Evolutionary conservation across 2,113 vertebrate genomes (phyloP), one percentile per base, ranked within the genome.

Genomic region (Periophthalmodon schlosseri): DNA sequence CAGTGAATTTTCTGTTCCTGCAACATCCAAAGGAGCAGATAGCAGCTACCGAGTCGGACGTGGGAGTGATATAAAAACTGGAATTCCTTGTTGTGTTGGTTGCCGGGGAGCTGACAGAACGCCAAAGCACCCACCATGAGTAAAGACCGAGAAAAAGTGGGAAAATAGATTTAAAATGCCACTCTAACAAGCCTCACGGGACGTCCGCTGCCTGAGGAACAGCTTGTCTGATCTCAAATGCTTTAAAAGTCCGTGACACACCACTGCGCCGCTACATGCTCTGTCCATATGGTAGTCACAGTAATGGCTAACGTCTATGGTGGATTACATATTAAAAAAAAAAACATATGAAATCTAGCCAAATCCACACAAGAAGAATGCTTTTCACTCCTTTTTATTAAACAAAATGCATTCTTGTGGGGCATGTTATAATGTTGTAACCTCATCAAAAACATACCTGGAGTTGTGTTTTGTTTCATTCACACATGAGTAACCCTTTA

Each of bases 161-260:
- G 21, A 50, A 74, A 86, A 80, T 23, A 81, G 64, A 63, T 60
- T 73, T 60, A 73, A 79, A 87, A 87, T 82, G 86, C 83, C 79
- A 82, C 82, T 88, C 74, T 91, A 92, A 92, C 90, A 91, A 92
- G 86, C 63, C 88, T 87, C 85, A 24, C 34, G 86, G 85, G 89
- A 83, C 15, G 21, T 21, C 49, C 64, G 70, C 80, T 75, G 82
- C 85, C 75, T 63, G 78, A 46, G 70, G 76, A 87, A 84, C 84
- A 83, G 83, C 84, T 86, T 88, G 84, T 80, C 70, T 83, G 84
- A 87, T 88, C 67, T 81, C 70, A 87, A 86, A 81, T 63, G 67
- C 76, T 78, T 82, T 83, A 67, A 84, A 86, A 73, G 78, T 79
- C 58, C 81, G 57, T 24, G 64, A 58, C 77, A 88, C 58, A 71